Percentiles rank a stretch among this genome's conserved stretches.
phyloP scores from a whole-genome alignment of 1,140 invertebrate species.

The Samia ricini region DNA sequence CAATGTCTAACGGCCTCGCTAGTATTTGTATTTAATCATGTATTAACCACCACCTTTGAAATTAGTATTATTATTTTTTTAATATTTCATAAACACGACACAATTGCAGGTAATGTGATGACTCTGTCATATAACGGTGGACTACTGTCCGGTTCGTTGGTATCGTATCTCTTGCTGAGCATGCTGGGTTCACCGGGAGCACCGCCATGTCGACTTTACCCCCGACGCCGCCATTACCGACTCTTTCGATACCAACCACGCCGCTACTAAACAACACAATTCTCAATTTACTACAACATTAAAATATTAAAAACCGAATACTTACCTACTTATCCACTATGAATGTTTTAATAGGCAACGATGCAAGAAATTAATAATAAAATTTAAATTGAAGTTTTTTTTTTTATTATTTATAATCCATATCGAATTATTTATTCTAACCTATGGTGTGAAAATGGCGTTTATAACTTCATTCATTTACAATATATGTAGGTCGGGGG shows the following conservation, averaged over 20 bases:
- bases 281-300: not conserved
- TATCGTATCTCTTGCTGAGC: conserved; percentile 89
- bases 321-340: not conserved
- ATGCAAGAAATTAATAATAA: not conserved
- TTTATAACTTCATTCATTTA: no score
- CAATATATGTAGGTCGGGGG: no score
- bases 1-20: no score
- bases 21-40: no score
- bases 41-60: no score
- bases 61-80: no score
- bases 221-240: conserved; percentile 54
- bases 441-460: no score
- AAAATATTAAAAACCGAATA: not conserved
- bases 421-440: no score
- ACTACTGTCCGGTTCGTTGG: conserved; percentile 87
- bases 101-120: conserved; percentile 93
- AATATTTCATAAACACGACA: no score
- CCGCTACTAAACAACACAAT: not conserved
- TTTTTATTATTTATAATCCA: no score
- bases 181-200: conserved; percentile 81
- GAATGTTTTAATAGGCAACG: not conserved
- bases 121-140: conserved; percentile 93
- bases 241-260: conserved; percentile 38
- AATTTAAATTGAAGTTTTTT: not conserved
- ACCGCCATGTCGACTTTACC: conserved; percentile 49